phyloP scores from a whole-genome alignment of 2,797 vertebrate species.

The Enoplosus armatus region DNA sequence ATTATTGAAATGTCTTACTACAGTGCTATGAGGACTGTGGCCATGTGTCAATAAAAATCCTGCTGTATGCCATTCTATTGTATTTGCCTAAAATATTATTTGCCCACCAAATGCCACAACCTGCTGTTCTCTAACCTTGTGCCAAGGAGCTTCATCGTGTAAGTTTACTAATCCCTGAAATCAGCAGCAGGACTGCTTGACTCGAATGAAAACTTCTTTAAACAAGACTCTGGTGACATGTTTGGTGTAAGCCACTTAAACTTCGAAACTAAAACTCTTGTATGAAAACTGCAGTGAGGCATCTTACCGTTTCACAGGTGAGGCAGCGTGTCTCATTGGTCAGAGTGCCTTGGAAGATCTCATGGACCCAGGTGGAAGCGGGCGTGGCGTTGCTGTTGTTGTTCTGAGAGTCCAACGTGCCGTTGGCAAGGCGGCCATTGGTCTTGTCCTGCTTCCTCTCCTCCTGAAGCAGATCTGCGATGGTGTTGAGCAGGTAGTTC shows the following conservation, averaged over 20 bases:
- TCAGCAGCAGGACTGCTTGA: neutral
- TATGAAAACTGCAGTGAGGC: neutral
- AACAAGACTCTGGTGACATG: slow-evolving; percentile 12
- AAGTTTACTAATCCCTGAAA: neutral
- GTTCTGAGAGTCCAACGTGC: slow-evolving; percentile 93
- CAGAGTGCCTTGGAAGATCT: slow-evolving; percentile 99
- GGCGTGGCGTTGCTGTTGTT: slow-evolving; percentile 94
- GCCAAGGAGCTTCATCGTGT: neutral
- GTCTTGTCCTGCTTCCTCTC: slow-evolving; percentile 97
- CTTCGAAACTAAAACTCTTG: fast-evolving
- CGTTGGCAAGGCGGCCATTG: slow-evolving; percentile 93
- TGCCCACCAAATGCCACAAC: neutral
- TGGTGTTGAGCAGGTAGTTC: slow-evolving; percentile 98
- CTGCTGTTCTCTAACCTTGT: neutral
- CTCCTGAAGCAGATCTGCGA: slow-evolving; percentile 97
- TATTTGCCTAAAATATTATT: slow-evolving; percentile 9
- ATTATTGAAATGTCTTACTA: neutral
- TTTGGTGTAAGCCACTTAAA: neutral
- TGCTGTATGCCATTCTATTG: neutral
- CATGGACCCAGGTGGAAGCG: slow-evolving; percentile 96
- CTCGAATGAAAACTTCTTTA: slow-evolving; percentile 13
- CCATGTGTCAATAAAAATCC: neutral
- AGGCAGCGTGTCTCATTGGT: slow-evolving; percentile 99
- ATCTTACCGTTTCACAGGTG: slow-evolving; percentile 96
- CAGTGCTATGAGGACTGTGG: neutral